A percentile compares a stretch with the other conserved stretches of the same genome.
Evolutionary conservation across 1,140 invertebrate species (phyloP).

Genomic region (Brachionus paranguensis): DNA sequence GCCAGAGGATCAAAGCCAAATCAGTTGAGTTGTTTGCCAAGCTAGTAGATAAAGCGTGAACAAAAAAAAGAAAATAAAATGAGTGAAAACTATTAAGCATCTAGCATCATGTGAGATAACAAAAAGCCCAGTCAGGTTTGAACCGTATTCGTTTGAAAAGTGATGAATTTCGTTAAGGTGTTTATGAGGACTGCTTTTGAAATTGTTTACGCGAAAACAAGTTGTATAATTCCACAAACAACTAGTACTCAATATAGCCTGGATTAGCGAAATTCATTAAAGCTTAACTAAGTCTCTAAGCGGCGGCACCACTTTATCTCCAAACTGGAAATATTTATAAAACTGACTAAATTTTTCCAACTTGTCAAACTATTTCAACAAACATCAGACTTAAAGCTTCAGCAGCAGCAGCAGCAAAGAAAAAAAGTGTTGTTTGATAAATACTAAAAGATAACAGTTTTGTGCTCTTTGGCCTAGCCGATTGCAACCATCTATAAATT

Average conservation of each 20-base stretch:
- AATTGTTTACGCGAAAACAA: constrained; percentile 31
- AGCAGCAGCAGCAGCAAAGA: background rate
- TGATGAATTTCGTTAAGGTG: constrained; percentile 28
- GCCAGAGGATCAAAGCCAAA: background rate
- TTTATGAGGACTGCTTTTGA: background rate
- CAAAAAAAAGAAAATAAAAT: background rate
- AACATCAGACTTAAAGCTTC: constrained; percentile 29
- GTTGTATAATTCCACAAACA: constrained; percentile 32
- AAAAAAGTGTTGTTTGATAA: constrained; percentile 28
- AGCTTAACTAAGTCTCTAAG: constrained; percentile 36
- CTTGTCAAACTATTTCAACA: constrained; percentile 33
- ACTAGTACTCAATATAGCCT: constrained; percentile 28
- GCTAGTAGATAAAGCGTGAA: background rate
- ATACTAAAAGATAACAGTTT: constrained; percentile 31
- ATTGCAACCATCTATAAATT: background rate
- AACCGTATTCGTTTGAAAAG: background rate
- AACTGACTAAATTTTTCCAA: constrained; percentile 5
- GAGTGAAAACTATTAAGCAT: constrained; percentile 26
- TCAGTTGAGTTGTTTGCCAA: constrained; percentile 10
- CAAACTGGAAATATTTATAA: constrained; percentile 8
- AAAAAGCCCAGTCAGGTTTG: background rate
- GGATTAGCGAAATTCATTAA: constrained; percentile 10
- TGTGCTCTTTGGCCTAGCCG: background rate
- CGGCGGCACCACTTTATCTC: background rate
- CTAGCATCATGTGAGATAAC: constrained; percentile 25